These are phyloP conservation scores for Vanessa tameamea DNA, from an alignment of 1,140 invertebrate genomes.

Conservation along the genomic window DNA sequence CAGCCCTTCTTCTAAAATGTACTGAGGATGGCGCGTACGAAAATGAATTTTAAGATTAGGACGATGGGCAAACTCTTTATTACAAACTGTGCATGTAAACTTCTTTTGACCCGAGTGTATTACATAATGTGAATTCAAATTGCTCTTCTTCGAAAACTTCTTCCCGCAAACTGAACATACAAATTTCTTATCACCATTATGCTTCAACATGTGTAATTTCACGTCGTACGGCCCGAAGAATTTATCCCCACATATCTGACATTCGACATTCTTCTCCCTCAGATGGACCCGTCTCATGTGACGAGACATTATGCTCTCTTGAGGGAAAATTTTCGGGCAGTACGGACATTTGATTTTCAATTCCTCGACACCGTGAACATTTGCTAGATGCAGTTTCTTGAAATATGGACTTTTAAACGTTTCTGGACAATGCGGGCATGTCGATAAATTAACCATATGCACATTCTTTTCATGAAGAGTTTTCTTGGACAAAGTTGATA, in stretches of 20 bases:
- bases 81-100: conserved; percentile 77
- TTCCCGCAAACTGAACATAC: conserved; percentile 82
- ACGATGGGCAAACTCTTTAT: conserved; percentile 76
- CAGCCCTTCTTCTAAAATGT: conserved; percentile 32
- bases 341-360: conserved; percentile 69
- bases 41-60: conserved; percentile 63
- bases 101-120: conserved; percentile 82
- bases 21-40: conserved; percentile 51
- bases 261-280: conserved; percentile 71
- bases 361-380: conserved; percentile 69
- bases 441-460: conserved; percentile 60
- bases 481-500: conserved; percentile 67
- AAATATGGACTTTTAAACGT: conserved; percentile 71
- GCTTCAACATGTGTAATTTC: conserved; percentile 85
- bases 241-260: conserved; percentile 81
- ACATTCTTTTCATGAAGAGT: conserved; percentile 70
- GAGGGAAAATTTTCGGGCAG: conserved; percentile 67
- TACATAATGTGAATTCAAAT: conserved; percentile 80
- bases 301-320: conserved; percentile 71
- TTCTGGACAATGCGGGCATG: conserved; percentile 66
- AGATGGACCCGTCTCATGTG: conserved; percentile 73
- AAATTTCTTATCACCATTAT: conserved; percentile 85
- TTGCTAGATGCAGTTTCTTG: conserved; percentile 70
- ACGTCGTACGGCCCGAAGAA: conserved; percentile 87
- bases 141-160: conserved; percentile 82